A percentile compares a stretch with the other conserved stretches of the same genome.
phyloP scores from a whole-genome alignment of 2,113 vertebrate genomes.

The Burhinus bistriatus region DNA sequence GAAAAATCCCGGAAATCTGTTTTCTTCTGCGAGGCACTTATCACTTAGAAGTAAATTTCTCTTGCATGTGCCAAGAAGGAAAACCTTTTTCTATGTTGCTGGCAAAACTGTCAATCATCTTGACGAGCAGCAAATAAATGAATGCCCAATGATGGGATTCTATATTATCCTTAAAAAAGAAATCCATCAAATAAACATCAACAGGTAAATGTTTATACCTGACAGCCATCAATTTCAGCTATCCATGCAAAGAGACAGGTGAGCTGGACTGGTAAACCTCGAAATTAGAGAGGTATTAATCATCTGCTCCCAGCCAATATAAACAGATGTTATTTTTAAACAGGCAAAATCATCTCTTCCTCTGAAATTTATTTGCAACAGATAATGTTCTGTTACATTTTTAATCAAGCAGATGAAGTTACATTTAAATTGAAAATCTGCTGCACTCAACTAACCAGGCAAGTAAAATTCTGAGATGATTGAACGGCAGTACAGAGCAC shows the following conservation, averaged over 20 bases:
- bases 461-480: slow-evolving; percentile 70
- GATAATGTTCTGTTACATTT: slow-evolving; percentile 85
- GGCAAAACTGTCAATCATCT: slow-evolving; percentile 81
- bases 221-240: slow-evolving; percentile 83
- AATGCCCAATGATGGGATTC: slow-evolving; percentile 83
- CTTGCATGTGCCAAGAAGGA: slow-evolving; percentile 58
- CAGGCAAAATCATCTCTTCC: slow-evolving; percentile 79
- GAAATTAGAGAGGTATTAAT: slow-evolving; percentile 84
- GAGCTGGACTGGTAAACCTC: slow-evolving; percentile 85
- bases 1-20: slow-evolving; percentile 49
- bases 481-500: slow-evolving; percentile 65
- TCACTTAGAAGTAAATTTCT: slow-evolving; percentile 61
- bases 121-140: slow-evolving; percentile 85
- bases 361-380: slow-evolving; percentile 82
- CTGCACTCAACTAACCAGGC: slow-evolving; percentile 80
- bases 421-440: slow-evolving; percentile 86
- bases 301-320: slow-evolving; percentile 78
- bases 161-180: slow-evolving; percentile 82
- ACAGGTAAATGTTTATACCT: slow-evolving; percentile 81
- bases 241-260: slow-evolving; percentile 82
- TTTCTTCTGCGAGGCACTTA: slow-evolving; percentile 49
- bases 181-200: slow-evolving; percentile 84
- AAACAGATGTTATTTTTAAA: slow-evolving; percentile 83
- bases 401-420: slow-evolving; percentile 84
- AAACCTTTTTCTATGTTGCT: slow-evolving; percentile 69